Evolutionary conservation across 2,113 vertebrate species (phyloP), one percentile per base, ranked within the genome.

Genomic region (Corythoichthys haematopterus): DNA sequence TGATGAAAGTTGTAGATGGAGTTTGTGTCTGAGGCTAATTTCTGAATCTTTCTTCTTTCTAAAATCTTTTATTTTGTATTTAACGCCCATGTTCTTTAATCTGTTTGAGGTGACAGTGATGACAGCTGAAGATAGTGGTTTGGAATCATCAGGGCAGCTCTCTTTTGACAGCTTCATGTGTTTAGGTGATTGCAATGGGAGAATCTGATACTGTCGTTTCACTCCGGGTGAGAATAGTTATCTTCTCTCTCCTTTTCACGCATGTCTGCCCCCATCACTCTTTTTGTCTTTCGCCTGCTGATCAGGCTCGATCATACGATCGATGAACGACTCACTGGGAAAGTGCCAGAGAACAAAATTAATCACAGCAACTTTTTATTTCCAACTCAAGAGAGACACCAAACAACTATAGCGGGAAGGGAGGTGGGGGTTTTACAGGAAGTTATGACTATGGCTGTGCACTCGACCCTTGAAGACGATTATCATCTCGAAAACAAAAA

Each of bases 121-220:
- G 71, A 69, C 60, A 64, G 70, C 37, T 40, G 46, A 51, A 56
- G 80, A 89, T 86, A 77, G 52, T 48, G 14, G 50, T 75, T 58
- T 28, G 20, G 74, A 82, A 82, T 28, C 73, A 82, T 82, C 70
- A 71, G 76, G 74, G 73, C 58, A 70, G 50, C 80, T 85, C 75
- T 79, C 80, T 89, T 89, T 81, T 83, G 80, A 84, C 82, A 84
- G 80, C 70, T 87, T 79, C 74, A 88, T 89, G 82, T 61, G 73
- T 72, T 82, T 48, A 59, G 68, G 77, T 71, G 83, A 87, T 80
- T 78, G 70, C 64, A 64, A 74, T 64, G 68, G 28, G 57, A 83
- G 80, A 83, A 89, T 88, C 85, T 77, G 89, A 91, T 89, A 85
- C 56, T 69, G 71, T 46, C 59, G 76, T 61, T 74, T 77, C 84